Evolutionary conservation across 2,797 vertebrate genomes (phyloP).

Genomic region (Threskiornis aethiopicus): DNA sequence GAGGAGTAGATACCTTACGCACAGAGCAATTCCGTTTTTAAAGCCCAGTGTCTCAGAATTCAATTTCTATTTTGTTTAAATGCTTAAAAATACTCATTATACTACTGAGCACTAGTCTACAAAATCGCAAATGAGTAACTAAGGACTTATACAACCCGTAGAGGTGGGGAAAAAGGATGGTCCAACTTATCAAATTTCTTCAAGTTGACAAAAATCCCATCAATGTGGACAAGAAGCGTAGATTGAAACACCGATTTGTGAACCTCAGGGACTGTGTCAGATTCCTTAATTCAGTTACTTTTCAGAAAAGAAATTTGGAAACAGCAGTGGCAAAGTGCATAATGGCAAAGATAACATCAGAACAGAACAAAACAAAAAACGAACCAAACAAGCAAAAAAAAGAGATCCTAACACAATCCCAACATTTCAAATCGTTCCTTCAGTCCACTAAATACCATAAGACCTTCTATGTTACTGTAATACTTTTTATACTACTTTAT

Average conservation of each 20-base stretch:
- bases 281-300: background rate
- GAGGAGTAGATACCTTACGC: background rate
- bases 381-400: background rate
- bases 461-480: background rate
- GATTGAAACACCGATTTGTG: background rate
- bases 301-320: background rate
- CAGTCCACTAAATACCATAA: background rate
- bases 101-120: background rate
- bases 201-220: background rate
- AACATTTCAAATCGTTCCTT: background rate
- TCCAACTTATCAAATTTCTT: background rate
- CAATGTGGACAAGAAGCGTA: background rate
- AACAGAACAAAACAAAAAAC: background rate
- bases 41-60: background rate
- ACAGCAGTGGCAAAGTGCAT: background rate
- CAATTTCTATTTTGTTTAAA: background rate
- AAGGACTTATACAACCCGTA: background rate
- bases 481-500: background rate
- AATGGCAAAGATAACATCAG: background rate
- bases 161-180: background rate
- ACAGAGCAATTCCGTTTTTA: background rate
- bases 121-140: background rate
- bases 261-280: background rate
- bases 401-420: background rate
- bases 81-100: background rate